Base-by-base conservation (phyloP, 2,113 vertebrate genomes). In the Onychorhynchus coronatus region DNA sequence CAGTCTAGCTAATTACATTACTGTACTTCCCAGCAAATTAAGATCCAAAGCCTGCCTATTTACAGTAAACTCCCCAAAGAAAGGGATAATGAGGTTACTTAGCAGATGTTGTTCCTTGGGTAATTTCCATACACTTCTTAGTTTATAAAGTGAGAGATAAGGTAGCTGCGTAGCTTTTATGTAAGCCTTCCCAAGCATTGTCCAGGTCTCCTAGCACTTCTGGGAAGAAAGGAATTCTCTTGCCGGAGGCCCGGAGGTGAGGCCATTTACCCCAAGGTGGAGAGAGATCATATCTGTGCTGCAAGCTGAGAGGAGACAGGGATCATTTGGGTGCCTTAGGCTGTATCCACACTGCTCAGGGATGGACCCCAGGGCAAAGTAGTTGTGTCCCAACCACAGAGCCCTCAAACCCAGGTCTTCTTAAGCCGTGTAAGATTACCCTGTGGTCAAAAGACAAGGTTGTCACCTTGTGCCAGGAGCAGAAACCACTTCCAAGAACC, bases 21-120 rank as follows among this genome's bases (percentile, higher is more conserved):
- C 85, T 77, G 25, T 67, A 74, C 56, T 96, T 96, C 59, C 55
- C 92, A 93, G 93, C 82, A 96, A 94, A 96, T 94, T 85, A 91
- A 74, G 67, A 59, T 52, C 59, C 72, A 83, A 82, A 94, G 50
- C 72, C 39, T 70, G 18, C 15, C 0, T 0, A 15, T 95, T 96
- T 97, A 94, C 93, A 71, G 96, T 91, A 97, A 96, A 96, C 30
- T 95, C 50, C 27, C 24, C 37, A 46, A 82, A 93, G 53, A 89
- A 91, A 71, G 7, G 59, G 33, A 37, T 94, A 80, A 93, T 74
- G 67, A 94, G 21, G 63, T 85, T 83, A 90, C 63, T 96, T 94
- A 80, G 75, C 71, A 91, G 46, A 72, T 85, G 91, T 91, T 91
- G 53, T 91, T 92, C 81, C 49, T 70, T 7, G 1, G 25, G n/a